Conservation (phyloP, 2,888 invertebrate species). For the Boloria euphrosyne region DNA sequence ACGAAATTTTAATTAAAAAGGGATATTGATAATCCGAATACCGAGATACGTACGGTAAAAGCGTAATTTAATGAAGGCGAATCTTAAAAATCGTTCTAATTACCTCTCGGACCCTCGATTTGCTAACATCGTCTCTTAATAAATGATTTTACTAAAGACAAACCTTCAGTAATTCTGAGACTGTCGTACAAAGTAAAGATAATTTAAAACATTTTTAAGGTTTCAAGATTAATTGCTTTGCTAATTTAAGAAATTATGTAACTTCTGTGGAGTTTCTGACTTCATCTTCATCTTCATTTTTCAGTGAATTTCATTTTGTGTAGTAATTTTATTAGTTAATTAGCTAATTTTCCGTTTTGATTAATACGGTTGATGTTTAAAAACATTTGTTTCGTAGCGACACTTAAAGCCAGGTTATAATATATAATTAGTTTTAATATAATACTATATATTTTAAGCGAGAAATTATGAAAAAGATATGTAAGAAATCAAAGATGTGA, state of each 20-base stretch:
- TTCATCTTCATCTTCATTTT: constrained; percentile 5
- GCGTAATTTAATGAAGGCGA: constrained; percentile 21
- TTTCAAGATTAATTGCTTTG: constrained; percentile 13
- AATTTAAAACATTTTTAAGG: constrained; percentile 22
- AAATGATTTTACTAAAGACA: constrained; percentile 27
- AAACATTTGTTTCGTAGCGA: too few relatives aligned
- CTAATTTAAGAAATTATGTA: constrained; percentile 13
- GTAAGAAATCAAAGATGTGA: too few relatives aligned
- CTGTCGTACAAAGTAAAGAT: constrained; percentile 12
- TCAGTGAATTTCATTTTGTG: not conserved
- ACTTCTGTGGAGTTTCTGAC: not conserved
- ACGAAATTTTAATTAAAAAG: constrained; percentile 10
- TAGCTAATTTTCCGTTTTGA: constrained; percentile 2
- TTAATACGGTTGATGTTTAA: not conserved
- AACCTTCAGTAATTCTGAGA: constrained; percentile 15
- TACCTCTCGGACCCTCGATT: constrained; percentile 28
- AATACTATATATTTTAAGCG: too few relatives aligned
- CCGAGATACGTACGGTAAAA: constrained; percentile 17
- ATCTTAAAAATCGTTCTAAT: constrained; percentile 26
- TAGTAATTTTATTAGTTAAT: constrained; percentile 1
- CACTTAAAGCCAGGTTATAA: too few relatives aligned
- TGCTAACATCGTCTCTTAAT: constrained; percentile 23
- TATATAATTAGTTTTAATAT: too few relatives aligned
- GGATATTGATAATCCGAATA: constrained; percentile 19
- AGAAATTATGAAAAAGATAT: too few relatives aligned